These are phyloP conservation scores for Porphyrio hochstetteri DNA, from an alignment of 2,113 vertebrate species.

Conservation along the genomic window DNA sequence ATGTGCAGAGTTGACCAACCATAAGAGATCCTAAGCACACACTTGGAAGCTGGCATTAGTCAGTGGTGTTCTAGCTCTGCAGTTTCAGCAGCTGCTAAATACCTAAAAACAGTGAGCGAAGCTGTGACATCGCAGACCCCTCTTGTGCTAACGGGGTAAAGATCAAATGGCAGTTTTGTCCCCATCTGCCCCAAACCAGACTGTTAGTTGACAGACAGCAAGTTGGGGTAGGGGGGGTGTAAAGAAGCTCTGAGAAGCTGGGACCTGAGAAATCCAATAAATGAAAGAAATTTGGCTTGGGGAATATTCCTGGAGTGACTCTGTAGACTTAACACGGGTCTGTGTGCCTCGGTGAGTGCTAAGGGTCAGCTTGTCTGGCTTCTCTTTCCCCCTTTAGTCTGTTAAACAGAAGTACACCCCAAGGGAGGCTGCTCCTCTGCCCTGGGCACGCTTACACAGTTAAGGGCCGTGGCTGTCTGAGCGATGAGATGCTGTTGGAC, in stretches of 20 bases:
- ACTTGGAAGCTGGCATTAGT: background rate
- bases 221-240: background rate
- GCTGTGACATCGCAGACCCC: background rate
- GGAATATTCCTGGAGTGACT: background rate
- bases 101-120: background rate
- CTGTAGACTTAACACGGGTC: background rate
- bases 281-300: background rate
- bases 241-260: background rate
- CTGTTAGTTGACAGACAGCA: background rate
- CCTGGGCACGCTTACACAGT: background rate
- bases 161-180: background rate
- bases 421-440: background rate
- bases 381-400: background rate
- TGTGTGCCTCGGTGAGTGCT: rapidly evolving
- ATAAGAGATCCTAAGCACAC: background rate
- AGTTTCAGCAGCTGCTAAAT: background rate
- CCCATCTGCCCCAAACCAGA: background rate
- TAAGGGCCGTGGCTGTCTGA: background rate
- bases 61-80: background rate
- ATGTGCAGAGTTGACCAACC: background rate
- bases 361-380: background rate
- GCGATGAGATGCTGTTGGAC: background rate
- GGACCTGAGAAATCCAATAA: background rate
- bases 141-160: background rate
- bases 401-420: background rate